A percentile compares a stretch with the other conserved stretches of the same genome.
phyloP scores from a whole-genome alignment of 2,888 invertebrate genomes.

The Eupsilia transversa region DNA sequence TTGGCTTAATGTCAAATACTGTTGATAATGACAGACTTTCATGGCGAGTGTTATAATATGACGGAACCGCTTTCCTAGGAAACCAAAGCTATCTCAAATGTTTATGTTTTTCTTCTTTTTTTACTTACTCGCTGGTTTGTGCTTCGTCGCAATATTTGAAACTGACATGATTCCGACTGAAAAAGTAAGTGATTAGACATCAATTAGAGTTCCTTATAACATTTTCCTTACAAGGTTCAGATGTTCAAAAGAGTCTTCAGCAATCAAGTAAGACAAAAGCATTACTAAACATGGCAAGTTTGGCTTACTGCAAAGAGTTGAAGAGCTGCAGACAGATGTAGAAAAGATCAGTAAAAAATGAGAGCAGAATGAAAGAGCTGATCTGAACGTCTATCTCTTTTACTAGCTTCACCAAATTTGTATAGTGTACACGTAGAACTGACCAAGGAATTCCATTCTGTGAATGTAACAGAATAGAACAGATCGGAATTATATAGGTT shows the following conservation, averaged over 20 bases:
- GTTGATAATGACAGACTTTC: too few species aligned
- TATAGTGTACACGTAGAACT: slow-evolving; percentile 68
- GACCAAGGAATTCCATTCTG: slow-evolving; percentile 73
- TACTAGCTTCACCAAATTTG: slow-evolving; percentile 67
- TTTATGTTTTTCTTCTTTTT: not conserved
- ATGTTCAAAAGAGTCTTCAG: not conserved
- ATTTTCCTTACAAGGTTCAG: not conserved
- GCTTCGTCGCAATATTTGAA: slow-evolving; percentile 41
- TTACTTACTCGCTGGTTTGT: slow-evolving; percentile 49
- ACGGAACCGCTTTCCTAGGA: too few species aligned
- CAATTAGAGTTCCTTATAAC: not conserved
- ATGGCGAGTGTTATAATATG: too few species aligned
- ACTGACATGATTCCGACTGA: slow-evolving; percentile 56
- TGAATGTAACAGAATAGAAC: slow-evolving; percentile 30
- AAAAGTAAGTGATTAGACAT: slow-evolving; percentile 8
- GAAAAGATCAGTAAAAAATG: slow-evolving; percentile 72
- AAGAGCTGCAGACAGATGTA: slow-evolving; percentile 73
- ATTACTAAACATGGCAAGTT: not conserved
- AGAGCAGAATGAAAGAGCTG: slow-evolving; percentile 72
- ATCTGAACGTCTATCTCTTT: slow-evolving; percentile 69
- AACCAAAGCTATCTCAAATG: too few species aligned
- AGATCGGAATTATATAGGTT: too few species aligned
- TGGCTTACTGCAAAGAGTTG: slow-evolving; percentile 71
- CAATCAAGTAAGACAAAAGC: not conserved
- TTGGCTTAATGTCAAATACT: too few species aligned